Evolutionary conservation across 2,797 vertebrate species (phyloP).

Genomic region (Lepilemur ruficaudatus): DNA sequence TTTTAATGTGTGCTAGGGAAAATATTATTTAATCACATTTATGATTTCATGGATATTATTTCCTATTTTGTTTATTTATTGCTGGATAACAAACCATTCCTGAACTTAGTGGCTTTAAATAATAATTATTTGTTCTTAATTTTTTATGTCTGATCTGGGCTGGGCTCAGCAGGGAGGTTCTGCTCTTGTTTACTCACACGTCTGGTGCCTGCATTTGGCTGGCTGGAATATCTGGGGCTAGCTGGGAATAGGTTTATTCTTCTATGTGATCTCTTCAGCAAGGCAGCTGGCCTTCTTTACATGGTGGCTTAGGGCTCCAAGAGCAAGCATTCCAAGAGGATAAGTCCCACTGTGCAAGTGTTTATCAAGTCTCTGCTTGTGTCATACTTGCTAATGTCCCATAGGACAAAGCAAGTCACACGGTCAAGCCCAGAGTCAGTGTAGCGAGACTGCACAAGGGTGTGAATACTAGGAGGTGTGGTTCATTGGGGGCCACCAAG

Average conservation of each 20-base stretch:
- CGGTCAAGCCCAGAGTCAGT: not conserved
- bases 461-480: not conserved
- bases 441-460: not conserved
- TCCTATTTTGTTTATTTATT: slow-evolving; percentile 27
- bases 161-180: not conserved
- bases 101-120: not conserved
- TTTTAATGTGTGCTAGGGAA: not conserved
- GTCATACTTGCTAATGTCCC: not conserved
- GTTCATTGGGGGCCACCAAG: not conserved
- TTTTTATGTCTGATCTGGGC: not conserved
- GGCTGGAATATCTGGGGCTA: not conserved
- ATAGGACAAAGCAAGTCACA: not conserved
- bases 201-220: not conserved
- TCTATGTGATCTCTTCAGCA: not conserved
- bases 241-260: not conserved
- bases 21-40: not conserved
- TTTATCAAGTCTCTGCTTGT: not conserved
- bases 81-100: not conserved
- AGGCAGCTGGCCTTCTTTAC: not conserved
- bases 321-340: not conserved
- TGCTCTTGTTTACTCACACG: not conserved
- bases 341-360: not conserved
- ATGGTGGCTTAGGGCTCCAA: not conserved
- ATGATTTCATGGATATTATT: not conserved
- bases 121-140: not conserved